These are phyloP conservation scores for Falco berigora DNA, from an alignment of 2,797 vertebrate species.

Conservation along the genomic window DNA sequence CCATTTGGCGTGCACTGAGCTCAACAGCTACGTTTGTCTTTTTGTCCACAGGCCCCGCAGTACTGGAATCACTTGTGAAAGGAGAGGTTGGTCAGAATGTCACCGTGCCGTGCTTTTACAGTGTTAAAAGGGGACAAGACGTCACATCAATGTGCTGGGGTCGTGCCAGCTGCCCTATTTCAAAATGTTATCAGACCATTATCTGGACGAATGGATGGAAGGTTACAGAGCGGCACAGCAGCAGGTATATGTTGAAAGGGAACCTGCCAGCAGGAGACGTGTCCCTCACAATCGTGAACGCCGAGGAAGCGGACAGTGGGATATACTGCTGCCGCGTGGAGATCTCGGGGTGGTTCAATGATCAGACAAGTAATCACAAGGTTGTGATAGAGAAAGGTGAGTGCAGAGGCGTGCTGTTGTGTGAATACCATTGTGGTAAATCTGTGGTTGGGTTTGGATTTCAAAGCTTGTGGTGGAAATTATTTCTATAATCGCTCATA, in stretches of 20 bases:
- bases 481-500: background rate
- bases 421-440: background rate
- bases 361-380: conserved; percentile 41
- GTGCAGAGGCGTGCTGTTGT: background rate
- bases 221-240: conserved; percentile 31
- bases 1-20: background rate
- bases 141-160: conserved; percentile 81
- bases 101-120: conserved; percentile 74
- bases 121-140: rapidly evolving
- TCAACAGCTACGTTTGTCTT: background rate
- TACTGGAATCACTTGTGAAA: background rate
- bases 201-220: conserved; percentile 68
- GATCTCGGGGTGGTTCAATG: conserved; percentile 77
- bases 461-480: background rate
- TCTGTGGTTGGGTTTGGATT: background rate
- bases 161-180: conserved; percentile 59
- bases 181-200: conserved; percentile 59
- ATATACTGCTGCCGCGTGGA: conserved; percentile 83
- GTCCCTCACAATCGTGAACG: conserved; percentile 76
- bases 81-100: conserved; percentile 70
- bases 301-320: conserved; percentile 72
- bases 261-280: conserved; percentile 61
- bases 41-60: conserved; percentile 4
- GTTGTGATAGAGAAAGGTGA: conserved; percentile 75
- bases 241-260: conserved; percentile 74